Base-by-base conservation (phyloP, 2,113 vertebrate genomes). In the Ranitomeya variabilis region DNA sequence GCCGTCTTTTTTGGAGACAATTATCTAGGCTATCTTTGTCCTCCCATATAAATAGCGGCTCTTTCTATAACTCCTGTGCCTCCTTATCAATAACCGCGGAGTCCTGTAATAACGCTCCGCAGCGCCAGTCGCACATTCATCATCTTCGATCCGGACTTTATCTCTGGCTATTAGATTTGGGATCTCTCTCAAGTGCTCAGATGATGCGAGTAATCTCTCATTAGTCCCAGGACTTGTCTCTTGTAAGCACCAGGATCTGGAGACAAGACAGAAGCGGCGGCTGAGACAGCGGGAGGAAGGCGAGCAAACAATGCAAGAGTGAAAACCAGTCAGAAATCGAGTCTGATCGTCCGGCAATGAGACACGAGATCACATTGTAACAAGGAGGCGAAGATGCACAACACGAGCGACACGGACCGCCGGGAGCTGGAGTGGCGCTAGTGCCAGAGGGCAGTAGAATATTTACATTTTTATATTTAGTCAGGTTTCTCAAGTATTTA, bases 11-110 rank as follows among this genome's bases (percentile, higher is more conserved):
- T 81, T 37, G 80, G 87, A 87, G 89, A 86, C 83, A 92, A 92
- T 92, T 91, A 91, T 89, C 91, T 90, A 93, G 91, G 91, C 73
- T 89, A 9, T 0, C 90, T 91, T 89, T 91, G 87, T 93, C 91
- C 83, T 60, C 69, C 90, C 87, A 87, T 91, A 91, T 89, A 91
- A 92, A 91, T 91, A 91, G 88, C 73, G 88, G 89, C 90, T 91
- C 89, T 89, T 91, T 92, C 91, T 71, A 91, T 89, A 93, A 91
- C 78, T 19, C 11, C 0, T 87, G 89, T 91, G 91, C 92, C 91
- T 93, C 91, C 92, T 91, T 93, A 93, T 92, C 88, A 93, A 90
- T 92, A 93, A 92, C 93, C 92, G 86, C 82, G 89, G 89, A 91
- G 92, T 90, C 87, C 90, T 90, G 89, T 69, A 90, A 90, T 90